phyloP scores from a whole-genome alignment of 2,888 invertebrate species.

The Nipponacmea schrenckii region DNA sequence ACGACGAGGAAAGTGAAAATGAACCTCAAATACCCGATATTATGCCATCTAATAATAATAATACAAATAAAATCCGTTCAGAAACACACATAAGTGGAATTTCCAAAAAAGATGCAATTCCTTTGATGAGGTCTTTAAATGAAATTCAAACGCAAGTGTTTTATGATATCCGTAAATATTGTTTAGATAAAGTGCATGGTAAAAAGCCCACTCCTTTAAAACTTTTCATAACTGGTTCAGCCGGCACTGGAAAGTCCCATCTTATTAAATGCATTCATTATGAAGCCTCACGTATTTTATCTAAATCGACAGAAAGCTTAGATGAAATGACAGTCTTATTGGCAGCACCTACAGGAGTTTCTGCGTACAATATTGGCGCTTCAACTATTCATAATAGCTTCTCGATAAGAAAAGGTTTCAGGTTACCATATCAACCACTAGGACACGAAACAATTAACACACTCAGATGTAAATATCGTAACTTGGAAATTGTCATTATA shows the following conservation, averaged over 20 bases:
- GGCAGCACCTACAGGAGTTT: not conserved
- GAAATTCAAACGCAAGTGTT: constrained; percentile 21
- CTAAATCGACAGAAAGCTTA: constrained; percentile 2
- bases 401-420: not conserved
- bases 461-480: constrained; percentile 14
- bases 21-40: too few species aligned
- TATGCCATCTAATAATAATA: too few species aligned
- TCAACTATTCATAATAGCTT: constrained; percentile 13
- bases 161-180: constrained; percentile 21
- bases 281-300: too few species aligned
- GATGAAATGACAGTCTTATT: constrained; percentile 17
- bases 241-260: too few species aligned
- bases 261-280: too few species aligned
- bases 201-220: constrained; percentile 1
- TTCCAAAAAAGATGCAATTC: too few species aligned
- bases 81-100: too few species aligned
- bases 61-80: too few species aligned
- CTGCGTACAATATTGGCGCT: constrained; percentile 14
- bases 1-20: too few species aligned
- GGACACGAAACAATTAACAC: constrained; percentile 8
- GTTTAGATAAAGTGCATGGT: constrained; percentile 8
- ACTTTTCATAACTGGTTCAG: constrained; percentile 20
- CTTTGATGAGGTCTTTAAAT: too few species aligned
- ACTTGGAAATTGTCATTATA: constrained; percentile 18
- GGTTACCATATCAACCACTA: too few species aligned